A percentile compares a stretch with the other conserved stretches of the same genome.
Evolutionary conservation across 2,888 invertebrate genomes (phyloP).

Genomic region (Tipula unca): DNA sequence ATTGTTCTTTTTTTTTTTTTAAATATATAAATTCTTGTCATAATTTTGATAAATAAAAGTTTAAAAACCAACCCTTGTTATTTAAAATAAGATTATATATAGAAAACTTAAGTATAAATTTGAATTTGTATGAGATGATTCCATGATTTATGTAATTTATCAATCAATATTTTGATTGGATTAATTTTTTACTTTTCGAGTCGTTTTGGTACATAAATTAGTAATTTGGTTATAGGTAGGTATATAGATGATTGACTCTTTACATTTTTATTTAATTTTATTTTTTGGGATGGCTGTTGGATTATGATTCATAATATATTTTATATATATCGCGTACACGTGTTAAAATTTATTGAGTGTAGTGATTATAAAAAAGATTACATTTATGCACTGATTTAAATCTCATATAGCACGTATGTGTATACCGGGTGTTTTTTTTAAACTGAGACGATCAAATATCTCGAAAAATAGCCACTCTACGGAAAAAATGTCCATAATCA

Average conservation of each 20-base stretch:
- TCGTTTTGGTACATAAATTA: background rate
- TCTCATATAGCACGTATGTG: background rate
- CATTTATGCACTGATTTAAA: background rate
- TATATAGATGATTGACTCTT: background rate
- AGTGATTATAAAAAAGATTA: background rate
- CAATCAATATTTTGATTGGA: slow-evolving; percentile 14
- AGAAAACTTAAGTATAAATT: background rate
- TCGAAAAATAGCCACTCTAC: too few species aligned
- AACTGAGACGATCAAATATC: too few species aligned
- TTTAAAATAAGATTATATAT: background rate
- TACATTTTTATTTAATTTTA: background rate
- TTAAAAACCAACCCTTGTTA: background rate
- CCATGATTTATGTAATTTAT: slow-evolving; percentile 2
- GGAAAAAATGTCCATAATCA: too few species aligned
- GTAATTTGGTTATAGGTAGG: background rate
- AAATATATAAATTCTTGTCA: background rate
- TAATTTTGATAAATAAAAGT: background rate
- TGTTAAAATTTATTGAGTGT: background rate
- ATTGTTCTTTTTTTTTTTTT: background rate
- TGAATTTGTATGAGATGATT: background rate
- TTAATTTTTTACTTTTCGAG: background rate
- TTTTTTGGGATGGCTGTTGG: background rate
- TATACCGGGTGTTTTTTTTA: too few species aligned
- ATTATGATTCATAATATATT: too few species aligned
- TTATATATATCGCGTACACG: background rate